Percentiles rank a stretch among this genome's conserved stretches.
These are phyloP conservation scores for Plagodis pulveraria DNA, from an alignment of 2,888 invertebrate genomes.

Conservation along the genomic window DNA sequence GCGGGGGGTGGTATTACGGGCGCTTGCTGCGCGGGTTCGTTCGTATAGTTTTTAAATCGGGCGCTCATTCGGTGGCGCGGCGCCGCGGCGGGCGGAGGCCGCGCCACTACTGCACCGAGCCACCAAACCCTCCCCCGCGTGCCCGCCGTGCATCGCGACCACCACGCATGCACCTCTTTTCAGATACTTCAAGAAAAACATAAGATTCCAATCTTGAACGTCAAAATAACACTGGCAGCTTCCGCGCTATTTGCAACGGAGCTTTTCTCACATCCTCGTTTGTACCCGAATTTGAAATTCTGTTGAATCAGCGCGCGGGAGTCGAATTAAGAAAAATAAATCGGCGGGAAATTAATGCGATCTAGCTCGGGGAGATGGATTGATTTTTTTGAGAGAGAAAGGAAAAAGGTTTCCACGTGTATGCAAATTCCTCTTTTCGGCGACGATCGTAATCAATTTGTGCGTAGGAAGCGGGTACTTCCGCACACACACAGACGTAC, in stretches of 20 bases:
- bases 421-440: constrained; percentile 80
- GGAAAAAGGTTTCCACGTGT: constrained; percentile 61
- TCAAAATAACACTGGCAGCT: constrained; percentile 8
- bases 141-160: constrained; percentile 50
- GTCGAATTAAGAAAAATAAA: constrained; percentile 47
- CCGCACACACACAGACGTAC: constrained; percentile 56
- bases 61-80: constrained; percentile 78
- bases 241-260: constrained; percentile 9
- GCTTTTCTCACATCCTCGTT: constrained; percentile 2
- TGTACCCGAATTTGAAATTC: constrained; percentile 16
- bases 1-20: constrained; percentile 90
- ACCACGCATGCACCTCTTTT: constrained; percentile 68
- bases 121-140: constrained; percentile 41
- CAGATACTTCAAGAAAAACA: constrained; percentile 16
- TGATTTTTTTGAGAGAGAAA: constrained; percentile 52
- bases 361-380: constrained; percentile 45
- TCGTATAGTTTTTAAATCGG: constrained; percentile 84
- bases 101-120: constrained; percentile 60
- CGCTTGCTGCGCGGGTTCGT: constrained; percentile 80
- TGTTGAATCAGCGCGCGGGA: constrained; percentile 32
- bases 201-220: constrained; percentile 26
- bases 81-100: constrained; percentile 76
- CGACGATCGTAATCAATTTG: constrained; percentile 83
- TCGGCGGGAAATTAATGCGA: constrained; percentile 56
- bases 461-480: constrained; percentile 77